These are phyloP conservation scores for Mergus octosetaceus DNA, from an alignment of 2,797 vertebrate genomes.

Conservation along the genomic window DNA sequence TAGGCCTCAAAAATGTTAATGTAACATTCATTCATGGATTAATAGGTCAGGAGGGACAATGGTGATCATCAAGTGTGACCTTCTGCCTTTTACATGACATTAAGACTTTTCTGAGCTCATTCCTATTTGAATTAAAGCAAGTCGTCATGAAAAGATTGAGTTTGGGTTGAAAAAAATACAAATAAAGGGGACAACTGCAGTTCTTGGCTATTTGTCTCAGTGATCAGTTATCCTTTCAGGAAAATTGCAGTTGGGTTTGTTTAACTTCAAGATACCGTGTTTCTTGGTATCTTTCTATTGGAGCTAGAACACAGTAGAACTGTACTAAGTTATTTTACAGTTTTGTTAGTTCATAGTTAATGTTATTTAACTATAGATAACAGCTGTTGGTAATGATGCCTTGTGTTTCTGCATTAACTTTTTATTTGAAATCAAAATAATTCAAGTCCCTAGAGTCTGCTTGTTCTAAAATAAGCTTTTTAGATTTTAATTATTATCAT, in stretches of 20 bases:
- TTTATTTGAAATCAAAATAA: background rate
- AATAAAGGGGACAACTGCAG: background rate
- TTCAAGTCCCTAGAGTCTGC: background rate
- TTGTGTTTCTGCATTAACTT: background rate
- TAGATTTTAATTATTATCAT: background rate
- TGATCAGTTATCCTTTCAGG: background rate
- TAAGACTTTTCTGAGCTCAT: background rate
- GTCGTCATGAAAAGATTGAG: background rate
- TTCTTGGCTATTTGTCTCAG: background rate
- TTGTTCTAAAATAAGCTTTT: background rate
- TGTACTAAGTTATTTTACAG: background rate
- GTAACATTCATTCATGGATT: constrained; percentile 22
- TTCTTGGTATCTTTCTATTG: background rate
- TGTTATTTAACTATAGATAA: background rate
- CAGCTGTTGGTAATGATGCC: background rate
- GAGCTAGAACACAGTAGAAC: background rate
- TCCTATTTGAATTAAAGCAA: background rate
- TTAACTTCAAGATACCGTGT: background rate
- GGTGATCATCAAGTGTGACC: constrained; percentile 34
- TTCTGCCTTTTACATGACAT: background rate
- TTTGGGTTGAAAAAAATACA: background rate
- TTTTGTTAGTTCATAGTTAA: background rate
- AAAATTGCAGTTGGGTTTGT: background rate
- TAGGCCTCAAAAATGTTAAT: constrained; percentile 12
- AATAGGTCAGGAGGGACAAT: constrained; percentile 18